These are phyloP conservation scores for Brachyhypopomus occidentalis DNA, from an alignment of 2,113 vertebrate species.

Conservation along the genomic window DNA sequence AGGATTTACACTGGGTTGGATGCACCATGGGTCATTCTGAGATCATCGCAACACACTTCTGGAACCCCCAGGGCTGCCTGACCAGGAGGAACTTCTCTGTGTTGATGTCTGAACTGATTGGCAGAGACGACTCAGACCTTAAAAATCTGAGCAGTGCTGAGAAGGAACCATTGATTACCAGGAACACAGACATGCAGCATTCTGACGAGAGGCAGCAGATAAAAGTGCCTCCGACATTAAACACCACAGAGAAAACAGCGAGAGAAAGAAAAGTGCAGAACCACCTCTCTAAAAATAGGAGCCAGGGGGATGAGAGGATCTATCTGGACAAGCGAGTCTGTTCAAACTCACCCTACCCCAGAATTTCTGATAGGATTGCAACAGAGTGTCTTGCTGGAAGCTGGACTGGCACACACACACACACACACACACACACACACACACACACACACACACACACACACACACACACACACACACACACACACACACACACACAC, in stretches of 20 bases:
- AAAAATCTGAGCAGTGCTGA: not conserved
- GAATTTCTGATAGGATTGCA: constrained; percentile 46
- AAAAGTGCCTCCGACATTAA: constrained; percentile 31
- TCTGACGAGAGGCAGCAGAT: constrained; percentile 6
- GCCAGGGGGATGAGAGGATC: constrained; percentile 33
- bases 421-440: too few species aligned
- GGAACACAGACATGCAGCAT: constrained; percentile 9
- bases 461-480: too few species aligned
- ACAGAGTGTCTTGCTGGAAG: constrained; percentile 45
- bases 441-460: too few species aligned
- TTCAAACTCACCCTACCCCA: constrained; percentile 40
- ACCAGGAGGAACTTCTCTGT: not conserved
- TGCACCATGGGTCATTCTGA: not conserved
- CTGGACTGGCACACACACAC: too few species aligned
- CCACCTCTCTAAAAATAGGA: constrained; percentile 36
- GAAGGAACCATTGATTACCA: constrained; percentile 21
- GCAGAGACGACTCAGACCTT: not conserved
- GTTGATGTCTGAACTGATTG: constrained; percentile 4
- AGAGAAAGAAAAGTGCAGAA: constrained; percentile 28
- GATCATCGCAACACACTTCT: not conserved
- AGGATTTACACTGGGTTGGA: not conserved
- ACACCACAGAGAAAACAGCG: constrained; percentile 21
- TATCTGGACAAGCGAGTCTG: constrained; percentile 39
- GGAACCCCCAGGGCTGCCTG: not conserved
- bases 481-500: too few species aligned